Evolutionary conservation across 1,140 invertebrate species (phyloP), one percentile per base, ranked within the genome.

Genomic region (Cotesia typhae): DNA sequence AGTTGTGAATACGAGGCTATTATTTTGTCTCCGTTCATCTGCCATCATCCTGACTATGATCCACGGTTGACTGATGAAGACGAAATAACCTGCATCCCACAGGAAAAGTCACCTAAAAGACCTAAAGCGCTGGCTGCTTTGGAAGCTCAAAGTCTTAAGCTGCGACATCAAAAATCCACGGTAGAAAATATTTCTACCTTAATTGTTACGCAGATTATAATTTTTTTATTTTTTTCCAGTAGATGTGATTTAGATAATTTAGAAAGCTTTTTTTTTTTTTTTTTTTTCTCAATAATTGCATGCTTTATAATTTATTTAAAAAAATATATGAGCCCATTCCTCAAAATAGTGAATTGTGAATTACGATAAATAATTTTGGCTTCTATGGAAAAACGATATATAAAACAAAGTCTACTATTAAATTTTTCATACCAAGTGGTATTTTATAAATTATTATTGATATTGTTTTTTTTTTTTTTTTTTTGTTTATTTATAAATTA

Each of bases 1-100:
- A 96, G 94, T 0, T 99, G 98, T 82, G 94, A 96, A 87, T 99
- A 99, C 85, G 95, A 97, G 87, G 92, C 94, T 7, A 90, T 97
- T 36, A 92, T 97, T 7, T 87, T 98, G 4, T 95, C 96, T 1
- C 92, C 94, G 2, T 83, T 93, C 9, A 87, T 99, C 0, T 99
- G 97, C 82, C 85, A 87, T 65, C 96, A 98, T 89, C 96, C 96
- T 1, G 91, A 92, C 76, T 99, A 96, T 79, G 96, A 93, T 81
- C 92, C 94, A 0, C 92, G 94, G 80, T 92, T 94, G 76, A 90
- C 91, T 4, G 92, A 90, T 9, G 93, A 96, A 78, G 92, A 94
- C 82, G 87, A 91, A 65, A 97, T 98, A 47, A 91, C 91, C 74
- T 98, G 96, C 82, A 84, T 91, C 55, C 90, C 96, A 12, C 72